Evolutionary conservation across 2,113 vertebrate species (phyloP).

Genomic region (Platichthys flesus): DNA sequence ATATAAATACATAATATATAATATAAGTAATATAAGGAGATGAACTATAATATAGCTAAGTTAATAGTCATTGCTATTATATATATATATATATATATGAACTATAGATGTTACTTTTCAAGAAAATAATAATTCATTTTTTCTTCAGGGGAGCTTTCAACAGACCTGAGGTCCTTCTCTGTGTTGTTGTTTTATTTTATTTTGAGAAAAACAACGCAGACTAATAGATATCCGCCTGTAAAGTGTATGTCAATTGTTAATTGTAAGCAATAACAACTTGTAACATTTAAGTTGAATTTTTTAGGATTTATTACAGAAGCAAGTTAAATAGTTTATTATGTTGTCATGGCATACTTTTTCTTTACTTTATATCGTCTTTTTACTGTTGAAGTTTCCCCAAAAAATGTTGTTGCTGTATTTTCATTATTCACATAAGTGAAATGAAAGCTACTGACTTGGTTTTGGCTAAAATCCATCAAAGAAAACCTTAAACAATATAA

Average conservation of each 20-base stretch:
- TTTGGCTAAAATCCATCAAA: background rate
- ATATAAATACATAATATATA: too few relatives aligned
- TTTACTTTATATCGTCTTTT: background rate
- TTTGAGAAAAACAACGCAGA: background rate
- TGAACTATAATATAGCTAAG: too few relatives aligned
- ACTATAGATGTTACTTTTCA: too few relatives aligned
- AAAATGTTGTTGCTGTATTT: background rate
- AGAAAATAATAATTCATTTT: too few relatives aligned
- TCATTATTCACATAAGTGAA: background rate
- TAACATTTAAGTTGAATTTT: background rate
- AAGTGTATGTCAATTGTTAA: background rate
- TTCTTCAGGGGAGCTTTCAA: too few relatives aligned
- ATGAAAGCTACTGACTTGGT: background rate
- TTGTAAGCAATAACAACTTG: background rate
- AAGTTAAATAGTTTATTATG: background rate
- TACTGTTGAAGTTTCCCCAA: background rate
- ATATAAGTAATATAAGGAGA: too few relatives aligned
- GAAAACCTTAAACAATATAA: too few relatives aligned
- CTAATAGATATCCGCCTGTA: background rate
- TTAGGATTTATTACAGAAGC: background rate
- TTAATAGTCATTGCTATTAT: too few relatives aligned
- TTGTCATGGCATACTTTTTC: background rate
- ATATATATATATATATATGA: too few relatives aligned
- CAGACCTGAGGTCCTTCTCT: background rate
- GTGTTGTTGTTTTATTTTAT: conserved; percentile 6